Evolutionary conservation across 2,113 vertebrate genomes (phyloP), one percentile per base, ranked within the genome.

Genomic region (Mesoclemmys tuberculata): DNA sequence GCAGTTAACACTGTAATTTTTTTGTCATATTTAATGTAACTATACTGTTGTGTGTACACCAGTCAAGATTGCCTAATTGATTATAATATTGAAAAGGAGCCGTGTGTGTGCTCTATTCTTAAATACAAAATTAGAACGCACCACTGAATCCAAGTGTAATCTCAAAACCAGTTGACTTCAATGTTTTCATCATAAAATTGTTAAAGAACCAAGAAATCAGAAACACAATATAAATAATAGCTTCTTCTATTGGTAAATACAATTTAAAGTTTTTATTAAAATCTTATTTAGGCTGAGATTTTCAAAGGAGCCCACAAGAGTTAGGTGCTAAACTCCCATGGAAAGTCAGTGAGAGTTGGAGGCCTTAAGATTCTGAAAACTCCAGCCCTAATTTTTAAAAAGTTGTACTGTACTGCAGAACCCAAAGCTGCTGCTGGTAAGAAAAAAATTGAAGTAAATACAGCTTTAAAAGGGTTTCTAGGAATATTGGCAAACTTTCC

Each of bases 351-450:
- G 8, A 18, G 52, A 89, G 55, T 12, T 92, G 48, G 27, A 75
- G 81, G 75, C 79, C 6, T 55, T 93, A 52, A 3, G 18, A 75
- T 85, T 90, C 29, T 90, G 21, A 92, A 94, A 94, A 13, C 77
- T 44, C 41, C 21, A 44, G 2, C 24, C 2, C 84, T 51, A 2
- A 10, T 92, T 90, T 92, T 95, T 74, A 54, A 29, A 31, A 3
- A 29, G 12, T 54, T 24, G 21, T 51, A 80, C 48, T 31, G n/a
- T 49, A 0, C 0, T 68, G 21, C 19, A 52, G 84, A 93, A n/a
- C 26, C 10, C 46, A 79, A 21, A 92, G 4, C 89, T 85, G 8
- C 82, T 93, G 54, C 93, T 79, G 90, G 85, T 5, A 38, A 4
- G 27, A 31, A 3, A 46, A 48, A 11, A 90, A 93, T 88, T 61